Conservation (phyloP, 2,888 invertebrate genomes). For the Melanostoma scalare region DNA sequence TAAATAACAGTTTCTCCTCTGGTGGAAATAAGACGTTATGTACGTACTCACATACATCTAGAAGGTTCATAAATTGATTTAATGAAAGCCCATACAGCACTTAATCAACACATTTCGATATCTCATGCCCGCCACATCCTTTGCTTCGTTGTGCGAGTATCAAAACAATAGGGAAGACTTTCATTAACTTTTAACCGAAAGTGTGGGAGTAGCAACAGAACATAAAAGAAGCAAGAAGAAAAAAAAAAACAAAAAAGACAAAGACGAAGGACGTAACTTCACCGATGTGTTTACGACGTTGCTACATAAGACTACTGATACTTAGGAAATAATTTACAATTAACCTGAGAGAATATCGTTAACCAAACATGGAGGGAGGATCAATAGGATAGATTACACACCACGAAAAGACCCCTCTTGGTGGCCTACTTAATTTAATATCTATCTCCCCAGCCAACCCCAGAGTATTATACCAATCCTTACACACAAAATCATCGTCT, state of each 20-base stretch:
- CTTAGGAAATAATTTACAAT: slow-evolving; percentile 57
- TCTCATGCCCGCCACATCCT: background rate
- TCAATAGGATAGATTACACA: slow-evolving; percentile 46
- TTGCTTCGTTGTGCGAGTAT: background rate
- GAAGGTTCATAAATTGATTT: slow-evolving; percentile 45
- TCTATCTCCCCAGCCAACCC: slow-evolving; percentile 4
- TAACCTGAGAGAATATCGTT: slow-evolving; percentile 59
- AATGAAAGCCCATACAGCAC: slow-evolving; percentile 43
- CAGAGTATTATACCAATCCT: background rate
- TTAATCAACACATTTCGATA: slow-evolving; percentile 45
- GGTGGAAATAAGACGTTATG: slow-evolving; percentile 22
- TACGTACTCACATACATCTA: slow-evolving; percentile 15
- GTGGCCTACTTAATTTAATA: slow-evolving; percentile 64
- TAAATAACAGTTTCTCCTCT: slow-evolving; percentile 39
- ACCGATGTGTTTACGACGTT: background rate
- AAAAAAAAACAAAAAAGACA: background rate
- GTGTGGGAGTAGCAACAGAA: background rate
- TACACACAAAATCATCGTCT: slow-evolving; percentile 12
- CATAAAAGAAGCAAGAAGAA: background rate
- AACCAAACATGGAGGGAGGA: slow-evolving; percentile 28
- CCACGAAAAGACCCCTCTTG: slow-evolving; percentile 31
- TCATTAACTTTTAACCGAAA: slow-evolving; percentile 14
- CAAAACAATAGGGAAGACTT: slow-evolving; percentile 34
- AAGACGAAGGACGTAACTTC: background rate
- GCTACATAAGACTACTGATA: slow-evolving; percentile 15